These are phyloP conservation scores for Melanostigma gelatinosum DNA, from an alignment of 2,113 vertebrate species.

Conservation along the genomic window DNA sequence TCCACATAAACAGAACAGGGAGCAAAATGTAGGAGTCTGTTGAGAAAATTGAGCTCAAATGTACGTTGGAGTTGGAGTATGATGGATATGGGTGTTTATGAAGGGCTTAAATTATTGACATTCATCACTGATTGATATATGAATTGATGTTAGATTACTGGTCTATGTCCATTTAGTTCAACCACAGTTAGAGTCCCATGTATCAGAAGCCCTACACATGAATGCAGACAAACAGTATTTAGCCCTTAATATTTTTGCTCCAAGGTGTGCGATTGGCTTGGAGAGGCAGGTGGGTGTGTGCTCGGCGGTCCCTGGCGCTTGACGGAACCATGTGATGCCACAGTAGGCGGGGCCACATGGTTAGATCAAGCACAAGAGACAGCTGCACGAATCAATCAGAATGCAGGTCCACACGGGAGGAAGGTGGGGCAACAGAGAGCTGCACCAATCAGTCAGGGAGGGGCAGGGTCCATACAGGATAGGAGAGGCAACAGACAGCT, in stretches of 20 bases:
- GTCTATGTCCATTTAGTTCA: constrained; percentile 5
- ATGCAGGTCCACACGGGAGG: constrained; percentile 88
- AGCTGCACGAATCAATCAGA: constrained; percentile 94
- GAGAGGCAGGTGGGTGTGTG: constrained; percentile 86
- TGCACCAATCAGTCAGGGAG: constrained; percentile 71
- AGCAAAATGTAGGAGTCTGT: neutral
- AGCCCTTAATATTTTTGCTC: constrained; percentile 47
- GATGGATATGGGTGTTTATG: neutral
- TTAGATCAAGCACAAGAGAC: constrained; percentile 99
- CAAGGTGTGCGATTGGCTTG: constrained; percentile 68
- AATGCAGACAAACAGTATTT: constrained; percentile 39
- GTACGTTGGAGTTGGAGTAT: neutral
- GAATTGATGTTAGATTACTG: neutral
- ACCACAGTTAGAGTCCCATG: constrained; percentile 16
- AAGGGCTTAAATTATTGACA: neutral
- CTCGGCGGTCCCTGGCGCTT: constrained; percentile 99
- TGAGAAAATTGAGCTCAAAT: constrained; percentile 16
- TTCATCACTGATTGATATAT: constrained; percentile 3
- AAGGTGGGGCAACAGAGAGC: constrained; percentile 80
- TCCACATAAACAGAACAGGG: constrained; percentile 9
- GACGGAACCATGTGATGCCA: constrained; percentile 99
- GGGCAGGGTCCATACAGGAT: constrained; percentile 62
- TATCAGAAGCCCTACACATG: constrained; percentile 22
- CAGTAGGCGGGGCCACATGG: constrained; percentile 99
- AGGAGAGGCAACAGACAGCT: constrained; percentile 71